A percentile compares a stretch with the other conserved stretches of the same genome.
phyloP scores from a whole-genome alignment of 1,140 invertebrate genomes.

The Caenorhabditis remanei region DNA sequence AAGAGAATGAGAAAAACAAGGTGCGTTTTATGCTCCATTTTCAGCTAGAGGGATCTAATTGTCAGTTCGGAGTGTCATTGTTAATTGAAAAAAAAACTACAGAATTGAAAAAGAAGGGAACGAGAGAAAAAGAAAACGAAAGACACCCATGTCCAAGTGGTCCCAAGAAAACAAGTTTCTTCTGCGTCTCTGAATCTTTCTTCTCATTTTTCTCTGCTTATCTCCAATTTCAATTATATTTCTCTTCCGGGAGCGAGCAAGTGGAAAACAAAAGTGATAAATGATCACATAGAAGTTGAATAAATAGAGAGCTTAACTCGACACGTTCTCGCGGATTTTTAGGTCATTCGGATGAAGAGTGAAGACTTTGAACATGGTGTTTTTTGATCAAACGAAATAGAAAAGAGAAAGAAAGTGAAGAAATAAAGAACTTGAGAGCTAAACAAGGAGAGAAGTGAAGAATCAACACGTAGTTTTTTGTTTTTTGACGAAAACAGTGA shows the following conservation, averaged over 20 bases:
- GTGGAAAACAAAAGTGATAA: constrained; percentile 24
- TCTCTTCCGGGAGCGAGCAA: not conserved
- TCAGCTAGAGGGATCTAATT: not conserved
- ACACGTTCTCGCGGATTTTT: not conserved
- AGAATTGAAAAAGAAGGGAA: not conserved
- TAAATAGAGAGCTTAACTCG: not conserved
- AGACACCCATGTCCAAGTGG: not conserved
- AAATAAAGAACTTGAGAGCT: too few relatives aligned
- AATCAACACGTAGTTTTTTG: too few relatives aligned
- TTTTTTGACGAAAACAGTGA: too few relatives aligned
- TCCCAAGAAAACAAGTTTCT: constrained; percentile 13
- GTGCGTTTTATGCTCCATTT: not conserved
- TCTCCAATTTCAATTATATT: not conserved
- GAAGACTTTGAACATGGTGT: too few relatives aligned
- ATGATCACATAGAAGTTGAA: constrained; percentile 4
- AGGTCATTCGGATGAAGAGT: too few relatives aligned
- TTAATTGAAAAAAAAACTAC: constrained; percentile 3
- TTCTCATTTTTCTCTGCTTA: not conserved
- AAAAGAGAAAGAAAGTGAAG: too few relatives aligned
- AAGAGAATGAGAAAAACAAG: constrained; percentile 12
- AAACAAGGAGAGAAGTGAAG: too few relatives aligned
- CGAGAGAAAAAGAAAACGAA: not conserved
- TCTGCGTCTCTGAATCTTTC: not conserved
- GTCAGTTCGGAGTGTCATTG: not conserved
- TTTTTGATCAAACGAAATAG: too few relatives aligned